These are phyloP conservation scores for Nothura maculosa DNA, from an alignment of 2,797 vertebrate genomes.

Conservation along the genomic window DNA sequence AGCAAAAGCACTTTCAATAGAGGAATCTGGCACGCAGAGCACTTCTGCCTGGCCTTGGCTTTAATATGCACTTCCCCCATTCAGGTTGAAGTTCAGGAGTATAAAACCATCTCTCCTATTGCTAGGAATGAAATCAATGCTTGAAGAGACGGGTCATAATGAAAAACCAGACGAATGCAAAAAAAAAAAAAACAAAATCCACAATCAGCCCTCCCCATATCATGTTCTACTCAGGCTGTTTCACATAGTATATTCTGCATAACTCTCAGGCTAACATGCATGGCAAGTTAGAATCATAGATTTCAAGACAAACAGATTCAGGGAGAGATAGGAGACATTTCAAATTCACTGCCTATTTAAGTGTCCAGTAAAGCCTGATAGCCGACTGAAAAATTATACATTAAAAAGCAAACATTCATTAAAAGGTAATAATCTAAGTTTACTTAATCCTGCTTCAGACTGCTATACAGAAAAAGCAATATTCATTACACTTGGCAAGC, in stretches of 20 bases:
- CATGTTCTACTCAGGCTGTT: not conserved
- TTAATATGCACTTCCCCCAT: not conserved
- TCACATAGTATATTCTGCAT: not conserved
- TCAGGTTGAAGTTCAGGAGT: not conserved
- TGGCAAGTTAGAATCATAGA: not conserved
- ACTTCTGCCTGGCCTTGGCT: not conserved
- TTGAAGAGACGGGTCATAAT: rapidly evolving
- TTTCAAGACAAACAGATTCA: not conserved
- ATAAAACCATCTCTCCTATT: not conserved
- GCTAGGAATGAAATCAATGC: not conserved
- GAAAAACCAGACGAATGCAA: too few species aligned
- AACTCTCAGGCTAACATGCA: not conserved
- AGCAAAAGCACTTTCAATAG: not conserved
- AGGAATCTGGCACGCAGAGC: not conserved
- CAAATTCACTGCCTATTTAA: not conserved
- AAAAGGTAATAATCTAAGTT: constrained; percentile 51
- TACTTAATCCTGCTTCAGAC: constrained; percentile 43
- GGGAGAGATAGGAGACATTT: not conserved
- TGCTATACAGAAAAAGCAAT: constrained; percentile 28
- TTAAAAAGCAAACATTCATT: not conserved
- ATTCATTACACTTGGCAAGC: constrained; percentile 53
- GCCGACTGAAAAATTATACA: not conserved
- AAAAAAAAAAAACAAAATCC: not conserved
- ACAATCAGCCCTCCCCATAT: not conserved
- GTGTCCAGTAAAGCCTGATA: not conserved